phyloP scores from a whole-genome alignment of 2,113 vertebrate genomes.

The Coptodon bakossiorum region DNA sequence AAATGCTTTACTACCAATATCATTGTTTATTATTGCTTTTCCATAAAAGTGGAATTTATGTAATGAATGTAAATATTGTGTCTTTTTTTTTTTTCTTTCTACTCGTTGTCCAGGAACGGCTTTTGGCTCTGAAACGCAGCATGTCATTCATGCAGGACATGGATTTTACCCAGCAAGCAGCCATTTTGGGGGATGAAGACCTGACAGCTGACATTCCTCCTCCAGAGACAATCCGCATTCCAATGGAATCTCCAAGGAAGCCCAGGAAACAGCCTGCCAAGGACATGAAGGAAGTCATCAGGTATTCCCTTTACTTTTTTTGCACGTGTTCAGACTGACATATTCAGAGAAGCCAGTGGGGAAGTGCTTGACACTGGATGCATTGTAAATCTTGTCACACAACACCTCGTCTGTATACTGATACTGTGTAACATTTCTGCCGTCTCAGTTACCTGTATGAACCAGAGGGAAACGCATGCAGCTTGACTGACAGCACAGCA shows the following conservation, averaged over 20 bases:
- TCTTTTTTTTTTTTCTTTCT: constrained; percentile 73
- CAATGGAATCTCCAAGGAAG: constrained; percentile 89
- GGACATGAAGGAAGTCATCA: constrained; percentile 88
- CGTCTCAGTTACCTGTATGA: constrained; percentile 85
- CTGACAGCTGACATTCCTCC: constrained; percentile 80
- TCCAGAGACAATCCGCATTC: constrained; percentile 82
- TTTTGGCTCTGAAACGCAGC: constrained; percentile 98
- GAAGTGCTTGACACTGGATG: background rate
- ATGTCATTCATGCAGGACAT: constrained; percentile 99
- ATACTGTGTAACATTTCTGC: background rate
- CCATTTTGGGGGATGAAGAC: constrained; percentile 92
- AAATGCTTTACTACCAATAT: background rate
- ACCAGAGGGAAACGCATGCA: constrained; percentile 93
- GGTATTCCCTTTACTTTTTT: constrained; percentile 66
- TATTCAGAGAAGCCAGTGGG: background rate
- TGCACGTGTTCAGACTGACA: background rate
- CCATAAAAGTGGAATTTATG: background rate
- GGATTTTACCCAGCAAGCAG: constrained; percentile 98
- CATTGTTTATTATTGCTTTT: background rate
- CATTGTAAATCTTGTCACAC: background rate
- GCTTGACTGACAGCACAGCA: constrained; percentile 92
- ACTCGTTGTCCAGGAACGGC: constrained; percentile 89
- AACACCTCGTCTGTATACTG: background rate
- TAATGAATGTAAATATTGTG: constrained; percentile 69
- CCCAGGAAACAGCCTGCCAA: constrained; percentile 90